A percentile compares a stretch with the other conserved stretches of the same genome.
These are phyloP conservation scores for Puntigrus tetrazona DNA, from an alignment of 2,113 vertebrate species.

Conservation along the genomic window DNA sequence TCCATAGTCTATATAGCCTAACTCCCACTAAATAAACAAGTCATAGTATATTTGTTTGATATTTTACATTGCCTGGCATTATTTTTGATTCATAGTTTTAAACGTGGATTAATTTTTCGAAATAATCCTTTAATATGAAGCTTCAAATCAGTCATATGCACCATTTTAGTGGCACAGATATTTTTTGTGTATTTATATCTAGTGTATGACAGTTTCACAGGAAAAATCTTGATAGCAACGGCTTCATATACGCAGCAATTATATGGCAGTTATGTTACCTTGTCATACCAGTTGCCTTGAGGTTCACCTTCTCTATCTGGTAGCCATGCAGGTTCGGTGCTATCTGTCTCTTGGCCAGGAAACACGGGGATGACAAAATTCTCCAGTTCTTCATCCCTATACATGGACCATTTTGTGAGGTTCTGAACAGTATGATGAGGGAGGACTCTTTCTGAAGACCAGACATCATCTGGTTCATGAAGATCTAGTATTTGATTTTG, in stretches of 20 bases:
- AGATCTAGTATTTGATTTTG: slow-evolving; percentile 67
- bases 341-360: slow-evolving; percentile 60
- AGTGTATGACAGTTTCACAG: background rate
- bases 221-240: background rate
- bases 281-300: slow-evolving; percentile 81
- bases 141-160: background rate
- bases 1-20: background rate
- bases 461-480: slow-evolving; percentile 71
- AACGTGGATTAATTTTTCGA: background rate
- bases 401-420: slow-evolving; percentile 76
- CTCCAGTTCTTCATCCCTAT: slow-evolving; percentile 73
- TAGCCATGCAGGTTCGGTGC: slow-evolving; percentile 68
- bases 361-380: slow-evolving; percentile 67
- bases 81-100: background rate
- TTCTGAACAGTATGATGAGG: slow-evolving; percentile 74
- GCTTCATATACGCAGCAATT: background rate
- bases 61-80: background rate
- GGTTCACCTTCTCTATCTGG: slow-evolving; percentile 77
- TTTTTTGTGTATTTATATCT: background rate
- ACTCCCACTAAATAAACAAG: background rate
- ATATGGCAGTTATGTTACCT: slow-evolving; percentile 78
- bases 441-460: slow-evolving; percentile 75
- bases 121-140: background rate
- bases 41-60: background rate
- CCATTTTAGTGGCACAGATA: background rate